A percentile compares a stretch with the other conserved stretches of the same genome.
Conservation (phyloP, 2,888 invertebrate genomes). For the Cheilosia vernalis region DNA sequence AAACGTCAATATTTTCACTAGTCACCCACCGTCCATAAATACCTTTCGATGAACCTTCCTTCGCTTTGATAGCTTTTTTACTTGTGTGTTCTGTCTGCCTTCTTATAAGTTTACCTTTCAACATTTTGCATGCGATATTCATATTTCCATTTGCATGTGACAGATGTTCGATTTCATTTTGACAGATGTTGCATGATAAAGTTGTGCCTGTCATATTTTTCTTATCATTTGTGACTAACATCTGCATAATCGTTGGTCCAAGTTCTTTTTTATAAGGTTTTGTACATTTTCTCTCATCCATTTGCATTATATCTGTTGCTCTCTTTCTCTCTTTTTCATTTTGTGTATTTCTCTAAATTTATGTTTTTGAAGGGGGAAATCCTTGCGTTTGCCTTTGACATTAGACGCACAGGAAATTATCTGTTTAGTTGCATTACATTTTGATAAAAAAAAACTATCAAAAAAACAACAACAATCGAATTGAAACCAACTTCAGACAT, state of each 20-base stretch:
- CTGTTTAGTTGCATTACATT: constrained; percentile 40
- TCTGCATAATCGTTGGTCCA: constrained; percentile 18
- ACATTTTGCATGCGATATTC: constrained; percentile 34
- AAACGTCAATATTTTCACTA: constrained; percentile 31
- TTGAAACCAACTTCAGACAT: constrained; percentile 39
- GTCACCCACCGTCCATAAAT: constrained; percentile 6
- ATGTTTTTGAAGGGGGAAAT: neutral
- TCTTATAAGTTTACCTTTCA: constrained; percentile 3
- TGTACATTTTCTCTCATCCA: constrained; percentile 39
- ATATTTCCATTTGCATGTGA: constrained; percentile 2
- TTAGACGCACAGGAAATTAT: constrained; percentile 22
- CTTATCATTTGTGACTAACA: constrained; percentile 32
- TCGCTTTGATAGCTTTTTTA: constrained; percentile 15
- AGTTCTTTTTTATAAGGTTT: constrained; percentile 26
- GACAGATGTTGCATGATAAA: constrained; percentile 52
- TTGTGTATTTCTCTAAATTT: constrained; percentile 11
- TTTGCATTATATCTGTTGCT: constrained; percentile 44
- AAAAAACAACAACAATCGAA: neutral
- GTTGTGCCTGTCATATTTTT: constrained; percentile 12
- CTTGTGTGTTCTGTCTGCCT: constrained; percentile 15
- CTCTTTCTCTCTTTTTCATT: constrained; percentile 55
- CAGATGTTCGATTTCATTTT: constrained; percentile 26
- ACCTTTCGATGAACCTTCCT: constrained; percentile 31
- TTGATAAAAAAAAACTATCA: constrained; percentile 3
- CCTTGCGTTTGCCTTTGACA: constrained; percentile 30